Base-by-base conservation (phyloP, 2,888 invertebrate genomes). In the Caenorhabditis sp. region DNA sequence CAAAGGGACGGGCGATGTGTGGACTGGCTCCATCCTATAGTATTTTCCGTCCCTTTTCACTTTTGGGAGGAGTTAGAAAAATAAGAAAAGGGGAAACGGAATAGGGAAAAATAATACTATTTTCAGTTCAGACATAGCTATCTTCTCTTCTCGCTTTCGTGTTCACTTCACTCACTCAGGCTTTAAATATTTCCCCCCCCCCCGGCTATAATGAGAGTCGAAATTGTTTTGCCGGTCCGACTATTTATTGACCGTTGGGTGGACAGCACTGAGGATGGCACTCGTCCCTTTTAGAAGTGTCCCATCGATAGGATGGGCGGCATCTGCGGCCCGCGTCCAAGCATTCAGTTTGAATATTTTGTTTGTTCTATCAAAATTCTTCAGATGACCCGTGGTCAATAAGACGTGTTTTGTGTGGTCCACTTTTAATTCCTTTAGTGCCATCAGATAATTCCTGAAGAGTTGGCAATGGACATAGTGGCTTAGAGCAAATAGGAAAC, bases 161-260 rank as follows among this genome's bases (percentile, higher is more conserved):
- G 62, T 13, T 24, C 35, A 20, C 50, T 44, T 69, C 32, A 9
- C 32, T 56, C 47, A 65, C 65, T 56, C 58, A 65, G 8, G 37
- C 72, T 47, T 64, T 65, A 64, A 72, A 64, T 71, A 62, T 71
- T 35, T 60, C 40, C 37, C 40, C 64, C 53, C 40, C 40, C 37
- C 40, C 64, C 53, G 62, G 56, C 72, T 53, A 64, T 74, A 76
- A 76, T 76, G 67, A 76, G 76, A 53, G 67, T 53, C 67, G 61
- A 76, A 76, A 76, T 76, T 76, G 76, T 76, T 76, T 76, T 67
- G 60, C 67, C 44, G 26, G 28, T 50, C 65, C 13, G 11, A 40
- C 65, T 76, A 76, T 74, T 67, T 74, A 74, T 74, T 67, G 64
- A 15, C 53, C 9, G 53, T 44, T 50, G 70, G n/a, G n/a, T n/a